phyloP scores from a whole-genome alignment of 2,888 invertebrate genomes.

The Perdita meconis region DNA sequence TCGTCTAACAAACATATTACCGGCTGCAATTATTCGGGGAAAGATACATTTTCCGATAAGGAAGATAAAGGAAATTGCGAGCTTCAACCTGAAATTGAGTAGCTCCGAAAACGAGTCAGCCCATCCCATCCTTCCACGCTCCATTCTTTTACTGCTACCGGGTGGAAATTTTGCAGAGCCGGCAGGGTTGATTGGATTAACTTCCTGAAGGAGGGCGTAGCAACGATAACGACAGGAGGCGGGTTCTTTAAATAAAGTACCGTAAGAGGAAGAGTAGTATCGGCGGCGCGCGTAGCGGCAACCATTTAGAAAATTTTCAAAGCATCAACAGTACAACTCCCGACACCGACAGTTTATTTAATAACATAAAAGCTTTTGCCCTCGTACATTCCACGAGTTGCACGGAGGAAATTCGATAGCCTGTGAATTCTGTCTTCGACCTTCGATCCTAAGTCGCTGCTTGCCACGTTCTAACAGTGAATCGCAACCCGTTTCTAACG shows the following conservation, averaged over 20 bases:
- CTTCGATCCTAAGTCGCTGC: neutral
- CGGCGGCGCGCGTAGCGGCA: neutral
- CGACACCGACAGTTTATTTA: neutral
- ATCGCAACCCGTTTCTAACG: neutral
- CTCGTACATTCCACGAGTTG: neutral
- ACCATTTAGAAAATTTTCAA: conserved; percentile 50
- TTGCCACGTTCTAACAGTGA: neutral
- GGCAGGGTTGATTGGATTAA: conserved; percentile 67
- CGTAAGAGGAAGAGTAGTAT: neutral
- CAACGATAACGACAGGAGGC: conserved; percentile 58
- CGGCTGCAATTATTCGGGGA: conserved; percentile 32
- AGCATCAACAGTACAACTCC: conserved; percentile 1
- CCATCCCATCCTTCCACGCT: conserved; percentile 23
- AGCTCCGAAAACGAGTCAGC: conserved; percentile 49
- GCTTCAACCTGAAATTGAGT: conserved; percentile 64
- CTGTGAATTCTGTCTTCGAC: neutral
- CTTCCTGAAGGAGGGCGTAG: conserved; percentile 52
- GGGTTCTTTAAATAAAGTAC: conserved; percentile 63
- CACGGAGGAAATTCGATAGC: neutral
- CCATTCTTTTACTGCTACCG: conserved; percentile 45
- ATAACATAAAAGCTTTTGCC: neutral
- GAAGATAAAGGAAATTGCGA: conserved; percentile 63
- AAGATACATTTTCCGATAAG: conserved; percentile 51
- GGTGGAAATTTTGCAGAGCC: conserved; percentile 64
- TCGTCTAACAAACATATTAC: conserved; percentile 21